Evolutionary conservation across 2,888 invertebrate genomes (phyloP), one percentile per base, ranked within the genome.

Genomic region (Timandra comae): DNA sequence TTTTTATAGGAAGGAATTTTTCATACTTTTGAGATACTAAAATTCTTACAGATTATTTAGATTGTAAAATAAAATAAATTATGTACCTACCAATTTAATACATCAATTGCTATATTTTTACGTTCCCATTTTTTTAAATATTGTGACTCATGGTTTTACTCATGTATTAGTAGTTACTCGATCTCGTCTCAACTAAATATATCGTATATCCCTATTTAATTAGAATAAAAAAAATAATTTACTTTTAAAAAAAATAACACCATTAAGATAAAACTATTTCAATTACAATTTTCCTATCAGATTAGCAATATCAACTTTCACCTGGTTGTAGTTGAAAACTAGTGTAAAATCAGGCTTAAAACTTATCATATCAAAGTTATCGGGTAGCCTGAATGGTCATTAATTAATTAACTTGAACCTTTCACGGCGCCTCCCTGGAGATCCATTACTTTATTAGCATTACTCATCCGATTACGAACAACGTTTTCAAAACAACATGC

Each of bases 331-430:
- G 11, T 11, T 24, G 2, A 11, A 26, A 23, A 27, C 19, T 30
- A 11, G 20, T 8, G 41, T 46, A 40, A 51, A 46, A 39, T 38
- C 34, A 30, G 43, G 53, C 56, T 69, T 64, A 63, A 73, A 70
- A 63, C 52, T 62, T 56, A 43, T 60, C 56, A 60, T 56, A 53
- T 66, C 62, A 65, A 68, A 67, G 59, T 71, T 73, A 74, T 72
- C 58, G 58, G 55, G 58, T 57, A 65, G 72, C 72, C 71, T 75
- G 72, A 77, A 73, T 69, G 67, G 74, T 70, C 69, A 79, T 81
- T 85, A 82, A 82, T 85, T 84, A 81, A 84, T 85, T 84, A 81
- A 61, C 54, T 43, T 55, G 57, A 66, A 75, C 79, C 84, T 77
- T 80, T 78, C 65, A 63, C 68, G 67, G 72, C 67, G 62, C 63